Evolutionary conservation across 2,888 invertebrate species (phyloP), one percentile per base, ranked within the genome.

Genomic region (Scaptomyza parva): DNA sequence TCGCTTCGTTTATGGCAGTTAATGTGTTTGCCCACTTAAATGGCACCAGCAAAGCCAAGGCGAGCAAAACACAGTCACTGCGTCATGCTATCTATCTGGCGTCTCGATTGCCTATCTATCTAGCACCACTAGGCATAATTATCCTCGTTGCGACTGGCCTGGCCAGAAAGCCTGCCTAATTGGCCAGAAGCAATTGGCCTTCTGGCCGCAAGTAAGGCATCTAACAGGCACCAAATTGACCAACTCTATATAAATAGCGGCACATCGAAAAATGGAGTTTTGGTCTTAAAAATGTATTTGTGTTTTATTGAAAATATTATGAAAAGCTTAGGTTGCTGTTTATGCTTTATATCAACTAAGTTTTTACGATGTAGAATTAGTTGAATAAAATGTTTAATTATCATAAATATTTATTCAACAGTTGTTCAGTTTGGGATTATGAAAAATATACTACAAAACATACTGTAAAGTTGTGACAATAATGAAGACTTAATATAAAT

Each of bases 1-100:
- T 86, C 64, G 67, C 64, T 57, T 51, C 79, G 66, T 63, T 76
- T 82, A 86, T 70, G 86, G 82, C 63, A 59, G 64, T 70, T 68
- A 85, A 85, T 76, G 65, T 66, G 65, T 70, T 77, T 72, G 50
- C 47, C 48, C 65, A 68, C 65, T 72, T 72, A 80, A 84, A 74
- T 78, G 70, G 70, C 69, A 57, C 14, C 51, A 48, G 57, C 39
- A 52, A 48, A 60, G 4, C 1, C 9, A 47, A 39, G 43, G 18
- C 40, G 35, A 39, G 39, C 52, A 17, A 33, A 33, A 33, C 24
- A 18, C 17, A 39, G 39, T 63, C 51, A 45, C 17, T 41, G 33
- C 63, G 48, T 63, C 55, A 57, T 57, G 62, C 59, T 55, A 30
- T 43, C 59, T 55, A 30, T 43, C 43, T 60, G 71, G 65, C 85